Evolutionary conservation across 2,113 vertebrate species (phyloP).

Genomic region (Acanthochromis polyacanthus): DNA sequence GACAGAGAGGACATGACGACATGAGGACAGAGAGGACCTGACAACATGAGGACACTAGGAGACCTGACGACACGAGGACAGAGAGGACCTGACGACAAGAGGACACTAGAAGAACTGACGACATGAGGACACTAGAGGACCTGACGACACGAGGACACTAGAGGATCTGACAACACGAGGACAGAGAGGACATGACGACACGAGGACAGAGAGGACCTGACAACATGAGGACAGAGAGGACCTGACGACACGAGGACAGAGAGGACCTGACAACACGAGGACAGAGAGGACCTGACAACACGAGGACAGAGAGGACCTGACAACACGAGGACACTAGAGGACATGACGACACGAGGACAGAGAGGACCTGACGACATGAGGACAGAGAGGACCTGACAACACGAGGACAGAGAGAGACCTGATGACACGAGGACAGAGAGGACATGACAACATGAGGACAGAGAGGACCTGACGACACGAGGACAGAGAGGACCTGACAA

Average conservation of each 20-base stretch:
- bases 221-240: slow-evolving; percentile 8
- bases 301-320: slow-evolving; percentile 37
- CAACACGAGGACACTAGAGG: slow-evolving; percentile 2
- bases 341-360: slow-evolving; percentile 38
- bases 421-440: slow-evolving; percentile 1
- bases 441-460: slow-evolving; percentile 39
- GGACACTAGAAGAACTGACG: slow-evolving; percentile 34
- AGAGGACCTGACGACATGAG: slow-evolving; percentile 15
- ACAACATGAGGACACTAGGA: too few relatives aligned
- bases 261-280: slow-evolving; percentile 17
- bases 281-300: not conserved
- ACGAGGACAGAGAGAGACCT: slow-evolving; percentile 40
- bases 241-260: slow-evolving; percentile 36
- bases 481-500: not conserved
- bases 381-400: not conserved
- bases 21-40: not conserved
- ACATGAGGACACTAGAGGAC: slow-evolving; percentile 4
- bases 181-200: not conserved
- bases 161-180: slow-evolving; percentile 15
- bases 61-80: slow-evolving; percentile 15
- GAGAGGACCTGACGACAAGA: slow-evolving; percentile 16
- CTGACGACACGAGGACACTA: slow-evolving; percentile 37
- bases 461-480: slow-evolving; percentile 19
- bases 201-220: slow-evolving; percentile 37
- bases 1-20: slow-evolving; percentile 31